These are phyloP conservation scores for Acanthis flammea DNA, from an alignment of 2,797 vertebrate genomes.

Conservation along the genomic window DNA sequence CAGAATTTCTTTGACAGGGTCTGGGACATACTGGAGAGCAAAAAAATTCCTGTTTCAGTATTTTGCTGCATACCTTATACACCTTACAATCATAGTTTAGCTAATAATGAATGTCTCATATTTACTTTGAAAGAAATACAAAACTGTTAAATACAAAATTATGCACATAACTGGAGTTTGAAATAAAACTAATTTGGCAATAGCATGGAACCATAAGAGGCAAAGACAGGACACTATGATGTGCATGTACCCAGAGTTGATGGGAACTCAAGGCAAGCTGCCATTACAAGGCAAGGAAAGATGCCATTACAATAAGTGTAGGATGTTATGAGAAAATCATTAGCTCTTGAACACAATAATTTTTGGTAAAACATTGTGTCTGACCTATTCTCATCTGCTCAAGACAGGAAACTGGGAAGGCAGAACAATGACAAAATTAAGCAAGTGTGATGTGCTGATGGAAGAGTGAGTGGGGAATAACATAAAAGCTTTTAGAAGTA, in stretches of 20 bases:
- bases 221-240: not conserved
- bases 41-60: not conserved
- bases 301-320: not conserved
- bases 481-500: not conserved
- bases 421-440: not conserved
- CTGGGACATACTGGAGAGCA: not conserved
- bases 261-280: not conserved
- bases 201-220: not conserved
- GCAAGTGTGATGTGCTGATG: not conserved
- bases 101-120: not conserved
- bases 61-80: not conserved
- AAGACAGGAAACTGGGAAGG: not conserved
- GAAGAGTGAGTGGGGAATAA: not conserved
- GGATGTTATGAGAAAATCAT: not conserved
- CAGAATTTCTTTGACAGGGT: not conserved
- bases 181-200: not conserved
- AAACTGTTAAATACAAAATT: not conserved
- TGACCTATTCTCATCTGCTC: not conserved
- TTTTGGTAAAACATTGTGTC: not conserved
- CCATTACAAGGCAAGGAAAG: not conserved
- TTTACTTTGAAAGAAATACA: not conserved
- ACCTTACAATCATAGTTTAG: not conserved
- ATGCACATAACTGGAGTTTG: accelerated
- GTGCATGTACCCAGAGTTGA: not conserved
- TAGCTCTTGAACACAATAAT: not conserved